Evolutionary conservation across 2,888 invertebrate species (phyloP).

Genomic region (Mechanitis mazaeus): DNA sequence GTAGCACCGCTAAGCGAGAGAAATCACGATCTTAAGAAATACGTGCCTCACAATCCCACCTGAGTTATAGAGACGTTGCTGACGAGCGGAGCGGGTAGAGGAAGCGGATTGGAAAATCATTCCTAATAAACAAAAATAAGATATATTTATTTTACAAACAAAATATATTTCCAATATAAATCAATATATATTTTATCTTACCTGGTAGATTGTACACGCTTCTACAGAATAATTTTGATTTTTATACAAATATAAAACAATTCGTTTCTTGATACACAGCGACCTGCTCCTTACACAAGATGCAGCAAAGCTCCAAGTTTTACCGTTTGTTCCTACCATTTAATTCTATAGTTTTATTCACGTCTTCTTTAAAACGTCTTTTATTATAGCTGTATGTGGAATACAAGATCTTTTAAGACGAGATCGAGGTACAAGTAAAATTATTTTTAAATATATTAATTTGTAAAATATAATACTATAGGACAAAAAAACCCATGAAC

Average conservation of each 20-base stretch:
- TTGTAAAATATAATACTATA: too few species aligned
- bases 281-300: constrained; percentile 20
- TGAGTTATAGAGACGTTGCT: constrained; percentile 3
- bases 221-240: too few species aligned
- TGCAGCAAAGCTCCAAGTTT: constrained; percentile 31
- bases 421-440: neutral
- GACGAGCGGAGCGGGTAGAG: constrained; percentile 21
- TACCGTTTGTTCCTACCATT: constrained; percentile 30
- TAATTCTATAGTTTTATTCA: constrained; percentile 22
- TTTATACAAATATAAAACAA: neutral
- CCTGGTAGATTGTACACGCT: neutral
- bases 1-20: constrained; percentile 26
- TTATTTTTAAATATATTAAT: neutral
- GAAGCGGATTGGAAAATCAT: constrained; percentile 7
- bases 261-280: neutral
- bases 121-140: neutral
- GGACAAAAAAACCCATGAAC: too few species aligned
- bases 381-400: constrained; percentile 5
- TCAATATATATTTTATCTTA: neutral
- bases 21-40: constrained; percentile 31
- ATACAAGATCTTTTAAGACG: neutral
- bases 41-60: constrained; percentile 33
- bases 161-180: too few species aligned
- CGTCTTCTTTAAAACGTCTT: constrained; percentile 4
- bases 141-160: neutral